Percentiles rank a stretch among this genome's conserved stretches.
Conservation (phyloP, 2,888 invertebrate genomes). For the Rhopalosiphum nymphaeae region DNA sequence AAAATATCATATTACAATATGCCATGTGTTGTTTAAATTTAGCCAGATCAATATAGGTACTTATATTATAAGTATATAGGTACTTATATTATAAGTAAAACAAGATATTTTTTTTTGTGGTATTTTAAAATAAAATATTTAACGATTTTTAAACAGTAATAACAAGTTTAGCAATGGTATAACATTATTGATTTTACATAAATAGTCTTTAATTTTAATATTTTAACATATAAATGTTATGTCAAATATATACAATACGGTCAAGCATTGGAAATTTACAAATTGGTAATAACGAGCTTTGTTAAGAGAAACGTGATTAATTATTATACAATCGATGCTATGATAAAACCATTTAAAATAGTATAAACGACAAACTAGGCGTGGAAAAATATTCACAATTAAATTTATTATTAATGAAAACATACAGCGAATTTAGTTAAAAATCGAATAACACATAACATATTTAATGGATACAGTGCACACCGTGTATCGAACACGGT, state of each 20-base stretch:
- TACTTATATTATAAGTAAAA: background rate
- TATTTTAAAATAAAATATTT: background rate
- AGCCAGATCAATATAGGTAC: background rate
- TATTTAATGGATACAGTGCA: background rate
- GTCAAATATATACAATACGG: background rate
- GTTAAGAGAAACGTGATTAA: background rate
- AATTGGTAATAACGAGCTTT: background rate
- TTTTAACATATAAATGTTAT: background rate
- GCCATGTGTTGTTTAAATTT: too few relatives aligned
- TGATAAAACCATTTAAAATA: background rate
- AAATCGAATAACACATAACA: background rate
- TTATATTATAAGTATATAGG: too few relatives aligned
- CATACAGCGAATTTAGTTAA: background rate
- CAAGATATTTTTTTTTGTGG: background rate
- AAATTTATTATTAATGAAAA: background rate
- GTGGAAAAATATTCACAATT: background rate
- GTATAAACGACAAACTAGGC: background rate
- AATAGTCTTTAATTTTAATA: background rate
- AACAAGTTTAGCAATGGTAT: background rate
- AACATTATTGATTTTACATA: background rate
- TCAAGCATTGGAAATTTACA: background rate
- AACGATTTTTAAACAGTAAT: background rate
- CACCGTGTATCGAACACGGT: background rate
- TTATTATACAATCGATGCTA: background rate
- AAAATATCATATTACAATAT: background rate